Conservation (phyloP, 2,113 vertebrate genomes). For the Rhadina sibilatrix region DNA sequence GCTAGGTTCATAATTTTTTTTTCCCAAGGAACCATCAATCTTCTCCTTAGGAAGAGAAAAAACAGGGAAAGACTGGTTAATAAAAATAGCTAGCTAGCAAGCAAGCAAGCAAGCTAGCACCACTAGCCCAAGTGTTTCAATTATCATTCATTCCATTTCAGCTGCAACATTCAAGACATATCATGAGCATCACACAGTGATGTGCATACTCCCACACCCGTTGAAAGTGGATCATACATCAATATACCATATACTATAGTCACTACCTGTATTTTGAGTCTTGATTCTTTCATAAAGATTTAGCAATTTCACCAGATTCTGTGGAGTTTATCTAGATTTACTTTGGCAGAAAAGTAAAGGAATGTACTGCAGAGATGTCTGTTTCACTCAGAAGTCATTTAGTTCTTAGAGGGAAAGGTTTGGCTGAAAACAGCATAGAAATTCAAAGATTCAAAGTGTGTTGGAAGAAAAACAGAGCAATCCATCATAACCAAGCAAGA, state of each 20-base stretch:
- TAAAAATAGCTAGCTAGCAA: slow-evolving; percentile 6
- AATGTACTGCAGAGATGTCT: neutral
- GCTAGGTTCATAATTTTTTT: neutral
- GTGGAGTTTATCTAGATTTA: neutral
- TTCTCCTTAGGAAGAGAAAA: slow-evolving; percentile 19
- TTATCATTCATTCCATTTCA: neutral
- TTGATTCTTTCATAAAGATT: neutral
- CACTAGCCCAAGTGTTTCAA: neutral
- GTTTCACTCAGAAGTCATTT: neutral
- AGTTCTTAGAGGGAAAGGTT: neutral
- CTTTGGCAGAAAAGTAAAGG: neutral
- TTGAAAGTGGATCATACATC: neutral
- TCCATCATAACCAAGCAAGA: neutral
- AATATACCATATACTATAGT: neutral
- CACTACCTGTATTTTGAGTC: neutral
- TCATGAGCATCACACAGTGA: neutral
- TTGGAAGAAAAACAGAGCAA: neutral
- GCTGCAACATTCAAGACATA: neutral
- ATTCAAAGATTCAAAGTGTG: neutral
- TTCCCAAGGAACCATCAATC: slow-evolving; percentile 17
- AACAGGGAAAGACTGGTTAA: neutral
- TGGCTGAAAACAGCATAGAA: neutral
- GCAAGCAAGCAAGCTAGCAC: neutral
- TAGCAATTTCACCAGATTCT: neutral
- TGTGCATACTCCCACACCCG: neutral